Evolutionary conservation across 1,140 invertebrate genomes (phyloP).

Genomic region (Phortica variegata): DNA sequence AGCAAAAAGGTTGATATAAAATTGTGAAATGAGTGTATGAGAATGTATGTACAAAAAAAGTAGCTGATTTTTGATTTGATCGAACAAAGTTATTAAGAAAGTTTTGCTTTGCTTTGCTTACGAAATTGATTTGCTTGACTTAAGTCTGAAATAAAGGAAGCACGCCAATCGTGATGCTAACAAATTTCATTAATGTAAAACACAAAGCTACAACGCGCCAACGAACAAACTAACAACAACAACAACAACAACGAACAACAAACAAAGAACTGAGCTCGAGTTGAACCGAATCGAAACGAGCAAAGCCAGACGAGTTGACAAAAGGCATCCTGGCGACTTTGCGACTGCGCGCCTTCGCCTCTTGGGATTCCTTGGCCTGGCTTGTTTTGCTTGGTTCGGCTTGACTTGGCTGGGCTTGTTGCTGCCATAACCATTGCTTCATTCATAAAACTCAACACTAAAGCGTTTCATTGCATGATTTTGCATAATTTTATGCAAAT

Average conservation of each 20-base stretch:
- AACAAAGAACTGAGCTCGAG: background rate
- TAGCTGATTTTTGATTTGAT: too few species aligned
- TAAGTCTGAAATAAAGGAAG: too few species aligned
- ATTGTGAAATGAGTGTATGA: too few species aligned
- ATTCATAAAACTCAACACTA: constrained; percentile 48
- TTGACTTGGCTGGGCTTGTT: constrained; percentile 11
- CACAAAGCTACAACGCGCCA: constrained; percentile 42
- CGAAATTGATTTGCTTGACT: too few species aligned
- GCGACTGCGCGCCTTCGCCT: too few species aligned
- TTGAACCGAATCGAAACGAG: constrained; percentile 2
- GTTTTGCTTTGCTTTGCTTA: too few species aligned
- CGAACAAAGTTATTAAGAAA: too few species aligned
- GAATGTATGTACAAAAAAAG: too few species aligned
- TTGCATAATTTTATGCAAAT: constrained; percentile 57
- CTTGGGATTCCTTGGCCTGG: background rate
- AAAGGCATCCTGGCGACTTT: too few species aligned
- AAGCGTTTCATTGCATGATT: constrained; percentile 56
- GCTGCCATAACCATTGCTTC: too few species aligned
- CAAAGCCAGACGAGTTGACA: too few species aligned
- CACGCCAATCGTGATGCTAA: constrained; percentile 44
- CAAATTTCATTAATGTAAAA: constrained; percentile 55
- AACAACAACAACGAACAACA: constrained; percentile 6
- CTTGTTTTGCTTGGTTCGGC: constrained; percentile 5
- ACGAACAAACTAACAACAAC: constrained; percentile 1
- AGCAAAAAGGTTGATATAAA: too few species aligned